Evolutionary conservation across 2,113 vertebrate species (phyloP), one percentile per base, ranked within the genome.

Genomic region (Vimba vimba): DNA sequence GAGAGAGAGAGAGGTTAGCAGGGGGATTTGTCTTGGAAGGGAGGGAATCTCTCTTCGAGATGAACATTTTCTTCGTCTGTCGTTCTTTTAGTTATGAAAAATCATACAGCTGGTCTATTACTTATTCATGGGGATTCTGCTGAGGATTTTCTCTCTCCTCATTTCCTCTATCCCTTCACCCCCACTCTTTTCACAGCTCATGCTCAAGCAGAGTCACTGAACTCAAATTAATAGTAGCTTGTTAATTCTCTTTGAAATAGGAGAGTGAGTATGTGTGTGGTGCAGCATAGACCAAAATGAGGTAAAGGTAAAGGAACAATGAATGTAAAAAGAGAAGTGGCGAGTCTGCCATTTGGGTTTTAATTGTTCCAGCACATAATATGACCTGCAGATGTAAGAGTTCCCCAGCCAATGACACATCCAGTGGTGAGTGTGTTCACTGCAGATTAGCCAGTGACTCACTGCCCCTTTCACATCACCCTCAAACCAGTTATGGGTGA

Each of bases 221-320:
- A 87, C 89, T 91, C 89, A 93, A 94, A 94, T 94, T 92, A 92
- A 93, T 93, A 91, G 91, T 83, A 90, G 88, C 89, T 93, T 92
- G 88, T 90, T 92, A 91, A 94, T 93, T 94, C 91, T 86, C 87
- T 93, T 94, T 93, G 88, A 91, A 92, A 91, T 89, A 88, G 30
- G 21, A 23, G 30, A 1, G 36, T 66, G 59, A 52, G 45, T 74
- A 64, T 27, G 59, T 57, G 79, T 84, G 82, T 84, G 60, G 71
- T 17, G n/a, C 59, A 57, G 25, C 3, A 69, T 43, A 13, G 30
- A 50, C 50, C 30, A 89, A 92, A 90, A 87, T 86, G 89, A 88
- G 85, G 88, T 88, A 87, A 68, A 64, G 68, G 43, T 74, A 76
- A 52, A 85, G 64, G 73, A 33, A 76, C 21, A 77, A 66, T 50